A percentile compares a stretch with the other conserved stretches of the same genome.
phyloP scores from a whole-genome alignment of 2,888 invertebrate species.

The Lithophane leautieri region DNA sequence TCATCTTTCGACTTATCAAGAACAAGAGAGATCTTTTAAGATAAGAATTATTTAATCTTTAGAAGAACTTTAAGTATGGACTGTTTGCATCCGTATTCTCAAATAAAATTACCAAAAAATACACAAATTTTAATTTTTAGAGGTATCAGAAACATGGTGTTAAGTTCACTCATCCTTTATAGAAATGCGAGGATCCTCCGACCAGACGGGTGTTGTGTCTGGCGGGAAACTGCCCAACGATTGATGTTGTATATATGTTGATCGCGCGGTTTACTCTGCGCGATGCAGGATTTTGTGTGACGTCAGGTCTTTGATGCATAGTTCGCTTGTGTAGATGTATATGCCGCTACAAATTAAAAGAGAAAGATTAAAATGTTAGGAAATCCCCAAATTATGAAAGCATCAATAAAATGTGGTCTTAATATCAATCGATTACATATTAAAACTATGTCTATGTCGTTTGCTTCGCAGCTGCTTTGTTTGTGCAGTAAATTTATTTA shows the following conservation, averaged over 20 bases:
- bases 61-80: constrained; percentile 17
- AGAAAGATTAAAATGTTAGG: constrained; percentile 39
- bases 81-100: not conserved
- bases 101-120: not conserved
- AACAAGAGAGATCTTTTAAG: constrained; percentile 32
- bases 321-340: too few relatives aligned
- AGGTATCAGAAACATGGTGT: too few relatives aligned
- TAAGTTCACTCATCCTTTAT: too few relatives aligned
- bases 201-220: too few relatives aligned
- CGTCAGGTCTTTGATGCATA: too few relatives aligned
- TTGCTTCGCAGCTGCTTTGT: constrained; percentile 39
- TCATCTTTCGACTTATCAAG: constrained; percentile 29
- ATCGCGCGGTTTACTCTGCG: too few relatives aligned
- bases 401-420: constrained; percentile 61
- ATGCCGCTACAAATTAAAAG: not conserved
- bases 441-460: constrained; percentile 29
- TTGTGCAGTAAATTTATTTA: constrained; percentile 35
- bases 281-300: too few relatives aligned
- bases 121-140: not conserved
- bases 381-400: constrained; percentile 62
- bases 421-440: constrained; percentile 43
- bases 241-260: too few relatives aligned
- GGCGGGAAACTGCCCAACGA: too few relatives aligned
- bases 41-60: constrained; percentile 30
- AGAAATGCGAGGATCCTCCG: too few relatives aligned